Conservation (phyloP, 2,797 vertebrate genomes). For the Crenuchus spilurus region DNA sequence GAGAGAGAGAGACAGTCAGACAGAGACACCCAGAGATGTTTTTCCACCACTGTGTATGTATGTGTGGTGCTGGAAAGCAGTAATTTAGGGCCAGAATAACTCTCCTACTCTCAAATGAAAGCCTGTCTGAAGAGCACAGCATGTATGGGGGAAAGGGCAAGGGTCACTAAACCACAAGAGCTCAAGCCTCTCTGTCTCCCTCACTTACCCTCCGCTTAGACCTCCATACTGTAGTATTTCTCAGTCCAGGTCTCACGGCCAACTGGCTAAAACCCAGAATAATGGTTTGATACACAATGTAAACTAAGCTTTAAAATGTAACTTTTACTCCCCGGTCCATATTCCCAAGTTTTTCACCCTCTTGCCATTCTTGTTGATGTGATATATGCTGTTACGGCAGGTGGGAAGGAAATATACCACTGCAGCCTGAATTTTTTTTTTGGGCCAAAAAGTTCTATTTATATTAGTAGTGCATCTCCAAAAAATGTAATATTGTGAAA, state of each 20-base stretch:
- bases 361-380: too few species aligned
- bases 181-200: background rate
- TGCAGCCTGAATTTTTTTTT: too few species aligned
- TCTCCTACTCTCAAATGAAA: conserved; percentile 42
- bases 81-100: conserved; percentile 45
- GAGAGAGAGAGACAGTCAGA: background rate
- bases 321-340: too few species aligned
- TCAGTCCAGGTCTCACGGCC: background rate
- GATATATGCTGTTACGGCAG: too few species aligned
- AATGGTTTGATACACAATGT: too few species aligned
- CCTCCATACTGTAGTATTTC: background rate
- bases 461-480: too few species aligned
- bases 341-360: too few species aligned
- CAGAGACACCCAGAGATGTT: conserved; percentile 14
- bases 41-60: conserved; percentile 9
- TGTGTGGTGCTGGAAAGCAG: conserved; percentile 18
- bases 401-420: too few species aligned
- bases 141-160: conserved; percentile 38
- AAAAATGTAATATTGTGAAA: too few species aligned
- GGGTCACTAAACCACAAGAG: conserved; percentile 36
- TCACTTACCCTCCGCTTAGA: background rate
- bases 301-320: too few species aligned
- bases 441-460: too few species aligned
- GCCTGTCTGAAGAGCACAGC: conserved; percentile 28
- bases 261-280: too few species aligned